These are phyloP conservation scores for Pocillopora grandis DNA, from an alignment of 92 coral and sea anemone genomes.

Conservation along the genomic window DNA sequence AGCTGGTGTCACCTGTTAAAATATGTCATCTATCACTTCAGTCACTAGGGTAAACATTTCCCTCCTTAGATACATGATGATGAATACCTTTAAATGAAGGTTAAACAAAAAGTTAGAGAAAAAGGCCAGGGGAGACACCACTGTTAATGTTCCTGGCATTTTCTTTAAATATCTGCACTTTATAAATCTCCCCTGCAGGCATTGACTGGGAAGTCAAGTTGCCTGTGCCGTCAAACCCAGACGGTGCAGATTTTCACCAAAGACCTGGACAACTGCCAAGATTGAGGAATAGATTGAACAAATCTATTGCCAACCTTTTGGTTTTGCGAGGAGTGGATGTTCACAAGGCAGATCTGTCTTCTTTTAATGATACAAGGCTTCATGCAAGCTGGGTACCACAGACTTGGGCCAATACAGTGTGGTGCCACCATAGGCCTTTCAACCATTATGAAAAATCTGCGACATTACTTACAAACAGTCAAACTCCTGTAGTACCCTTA, in stretches of 20 bases:
- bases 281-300: slow-evolving; percentile 65
- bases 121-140: too few relatives aligned
- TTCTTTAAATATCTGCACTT: too few relatives aligned
- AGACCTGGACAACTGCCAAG: slow-evolving; percentile 45
- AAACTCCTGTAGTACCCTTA: slow-evolving; percentile 82
- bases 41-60: too few relatives aligned
- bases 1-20: too few relatives aligned
- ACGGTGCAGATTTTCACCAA: slow-evolving; percentile 47
- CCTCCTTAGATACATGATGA: too few relatives aligned
- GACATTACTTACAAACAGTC: slow-evolving; percentile 91
- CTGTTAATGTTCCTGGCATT: too few relatives aligned
- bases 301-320: slow-evolving; percentile 83
- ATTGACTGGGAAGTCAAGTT: slow-evolving; percentile 94
- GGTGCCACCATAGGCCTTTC: slow-evolving; percentile 87
- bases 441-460: slow-evolving; percentile 87
- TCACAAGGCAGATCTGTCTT: slow-evolving; percentile 71
- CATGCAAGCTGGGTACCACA: slow-evolving; percentile 83
- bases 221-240: slow-evolving; percentile 61
- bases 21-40: too few relatives aligned
- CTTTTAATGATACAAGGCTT: slow-evolving; percentile 75
- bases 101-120: too few relatives aligned
- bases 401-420: slow-evolving; percentile 44
- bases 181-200: slow-evolving; percentile 45
- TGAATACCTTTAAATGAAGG: too few relatives aligned
- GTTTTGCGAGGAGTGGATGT: slow-evolving; percentile 93